A percentile compares a stretch with the other conserved stretches of the same genome.
These are phyloP conservation scores for Pseudomyrmex concolor DNA, from an alignment of 1,140 invertebrate species.

Conservation along the genomic window DNA sequence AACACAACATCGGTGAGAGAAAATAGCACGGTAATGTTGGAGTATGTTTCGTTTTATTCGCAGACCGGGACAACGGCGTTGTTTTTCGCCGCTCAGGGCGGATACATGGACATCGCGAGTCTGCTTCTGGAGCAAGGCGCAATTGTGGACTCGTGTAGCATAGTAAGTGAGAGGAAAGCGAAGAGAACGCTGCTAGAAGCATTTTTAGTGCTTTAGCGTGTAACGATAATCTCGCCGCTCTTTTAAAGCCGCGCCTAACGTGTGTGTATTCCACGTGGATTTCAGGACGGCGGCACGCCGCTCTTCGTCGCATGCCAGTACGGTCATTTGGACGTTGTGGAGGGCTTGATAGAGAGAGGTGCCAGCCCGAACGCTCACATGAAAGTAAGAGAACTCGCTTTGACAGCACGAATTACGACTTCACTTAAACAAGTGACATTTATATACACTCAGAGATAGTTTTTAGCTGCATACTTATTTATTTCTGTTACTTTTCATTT, in stretches of 20 bases:
- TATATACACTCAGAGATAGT: not conserved
- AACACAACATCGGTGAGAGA: too few species aligned
- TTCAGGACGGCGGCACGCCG: conserved; percentile 95
- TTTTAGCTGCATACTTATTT: not conserved
- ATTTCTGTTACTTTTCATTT: too few species aligned
- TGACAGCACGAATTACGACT: too few species aligned
- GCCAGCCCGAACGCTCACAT: conserved; percentile 94
- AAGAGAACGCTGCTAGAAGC: not conserved
- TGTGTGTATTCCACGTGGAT: conserved; percentile 41
- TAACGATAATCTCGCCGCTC: conserved; percentile 34
- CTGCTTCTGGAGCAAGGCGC: conserved; percentile 92
- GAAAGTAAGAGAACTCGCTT: conserved; percentile 87
- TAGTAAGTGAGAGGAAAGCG: conserved; percentile 86
- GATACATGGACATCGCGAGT: conserved; percentile 92
- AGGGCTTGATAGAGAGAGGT: conserved; percentile 91
- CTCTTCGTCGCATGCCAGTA: conserved; percentile 96
- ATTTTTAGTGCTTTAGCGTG: not conserved
- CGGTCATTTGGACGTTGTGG: conserved; percentile 94
- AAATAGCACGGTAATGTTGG: not conserved
- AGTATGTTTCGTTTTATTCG: conserved; percentile 65
- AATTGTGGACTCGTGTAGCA: conserved; percentile 91
- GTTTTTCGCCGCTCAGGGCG: conserved; percentile 96
- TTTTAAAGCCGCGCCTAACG: conserved; percentile 18
- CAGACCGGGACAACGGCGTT: conserved; percentile 96
- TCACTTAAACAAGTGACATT: not conserved